Evolutionary conservation across 2,797 vertebrate species (phyloP), one percentile per base, ranked within the genome.

Genomic region (Delichon dasypus): DNA sequence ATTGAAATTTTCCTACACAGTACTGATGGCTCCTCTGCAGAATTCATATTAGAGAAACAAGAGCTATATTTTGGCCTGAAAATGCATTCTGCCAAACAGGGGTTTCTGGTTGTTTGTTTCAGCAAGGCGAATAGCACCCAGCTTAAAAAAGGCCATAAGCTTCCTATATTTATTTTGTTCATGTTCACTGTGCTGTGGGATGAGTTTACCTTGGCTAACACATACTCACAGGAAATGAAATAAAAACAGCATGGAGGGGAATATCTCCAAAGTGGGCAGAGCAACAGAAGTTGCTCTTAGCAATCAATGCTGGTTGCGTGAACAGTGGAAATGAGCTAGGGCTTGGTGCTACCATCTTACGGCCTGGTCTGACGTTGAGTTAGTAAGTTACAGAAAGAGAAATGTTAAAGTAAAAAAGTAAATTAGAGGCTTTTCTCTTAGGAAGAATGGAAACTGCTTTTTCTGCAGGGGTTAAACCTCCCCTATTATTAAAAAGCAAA

Each of bases 211-310:
- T 74, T 74, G 78, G 68, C 61, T 80, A 74, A 83, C 32, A 48
- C n/a, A 51, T 20, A 18, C 30, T 92, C 36, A 36, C 23, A 68
- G 79, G 54, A 95, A 90, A 88, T 71, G 6, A 94, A 94, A 92
- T 20, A 66, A 83, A 85, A 93, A 36, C 53, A 65, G 16, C 29
- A n/a, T 30, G 19, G 38, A 84, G 32, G 76, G 11, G 23, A 86
- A 17, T 71, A 68, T 29, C 62, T 85, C 44, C 25, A 80, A 87
- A 91, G 51, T 40, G 47, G 86, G 40, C 36, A 89, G 62, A 66
- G 36, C 10, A 62, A 23, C 14, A 80, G 54, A 51, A 27, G 27
- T 42, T 40, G 22, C 27, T 90, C 34, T 54, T 54, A 83, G 36
- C 23, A 68, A 60, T 81, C 81, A 62, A 5, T 42, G 34, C 29